These are phyloP conservation scores for Plutomurus gul DNA, from an alignment of 1,140 invertebrate genomes.

Conservation along the genomic window DNA sequence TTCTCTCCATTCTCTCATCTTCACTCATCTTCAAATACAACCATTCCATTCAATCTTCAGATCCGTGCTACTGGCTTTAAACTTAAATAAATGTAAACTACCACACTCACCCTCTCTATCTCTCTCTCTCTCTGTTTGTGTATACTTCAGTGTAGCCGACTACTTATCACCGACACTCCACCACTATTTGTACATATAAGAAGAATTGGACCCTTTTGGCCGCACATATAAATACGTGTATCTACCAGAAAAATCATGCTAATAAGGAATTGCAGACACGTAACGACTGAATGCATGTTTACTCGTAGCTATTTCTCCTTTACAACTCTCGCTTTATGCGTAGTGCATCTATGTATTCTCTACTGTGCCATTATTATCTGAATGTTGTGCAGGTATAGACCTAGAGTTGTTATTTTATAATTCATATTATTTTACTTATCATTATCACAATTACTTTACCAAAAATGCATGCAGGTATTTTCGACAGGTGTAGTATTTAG, in stretches of 20 bases:
- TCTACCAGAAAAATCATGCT: neutral
- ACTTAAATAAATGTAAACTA: neutral
- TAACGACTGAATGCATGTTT: slow-evolving; percentile 17
- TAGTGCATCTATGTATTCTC: too few species aligned
- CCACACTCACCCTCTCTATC: neutral
- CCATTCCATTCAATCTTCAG: neutral
- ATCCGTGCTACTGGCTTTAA: neutral
- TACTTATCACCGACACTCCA: neutral
- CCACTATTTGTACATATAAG: neutral
- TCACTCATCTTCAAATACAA: neutral
- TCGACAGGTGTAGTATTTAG: too few species aligned
- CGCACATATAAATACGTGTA: too few species aligned
- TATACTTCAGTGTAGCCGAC: too few species aligned
- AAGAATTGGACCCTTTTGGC: too few species aligned
- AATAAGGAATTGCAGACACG: neutral
- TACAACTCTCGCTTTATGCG: too few species aligned
- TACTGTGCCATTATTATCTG: too few species aligned
- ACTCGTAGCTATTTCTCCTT: neutral
- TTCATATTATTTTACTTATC: too few species aligned
- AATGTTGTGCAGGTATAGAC: too few species aligned
- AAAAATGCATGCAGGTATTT: too few species aligned
- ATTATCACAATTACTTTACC: too few species aligned
- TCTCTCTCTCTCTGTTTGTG: neutral
- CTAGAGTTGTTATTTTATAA: too few species aligned
- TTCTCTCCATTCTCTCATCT: neutral